Conservation (phyloP, 2,113 vertebrate genomes). For the Megaceryle torquata region DNA sequence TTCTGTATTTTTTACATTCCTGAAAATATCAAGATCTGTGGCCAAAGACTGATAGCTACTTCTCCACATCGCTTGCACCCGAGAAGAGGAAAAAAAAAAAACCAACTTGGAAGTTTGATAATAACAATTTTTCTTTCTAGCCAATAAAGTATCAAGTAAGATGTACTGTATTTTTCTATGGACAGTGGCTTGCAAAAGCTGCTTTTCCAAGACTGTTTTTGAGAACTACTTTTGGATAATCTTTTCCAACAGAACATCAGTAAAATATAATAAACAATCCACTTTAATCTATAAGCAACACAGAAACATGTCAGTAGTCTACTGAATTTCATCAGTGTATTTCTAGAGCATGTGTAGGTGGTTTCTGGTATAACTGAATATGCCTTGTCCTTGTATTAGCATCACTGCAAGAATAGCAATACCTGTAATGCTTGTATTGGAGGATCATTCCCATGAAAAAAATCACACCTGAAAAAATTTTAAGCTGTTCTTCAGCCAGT, state of each 20-base stretch:
- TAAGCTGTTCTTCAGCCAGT: neutral
- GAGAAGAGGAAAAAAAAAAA: neutral
- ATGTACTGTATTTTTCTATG: neutral
- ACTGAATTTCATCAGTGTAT: neutral
- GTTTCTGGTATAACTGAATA: neutral
- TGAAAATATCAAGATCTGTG: neutral
- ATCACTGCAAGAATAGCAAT: neutral
- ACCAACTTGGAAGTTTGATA: neutral
- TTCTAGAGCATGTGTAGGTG: conserved; percentile 6
- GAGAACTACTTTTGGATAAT: neutral
- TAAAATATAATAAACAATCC: neutral
- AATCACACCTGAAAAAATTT: neutral
- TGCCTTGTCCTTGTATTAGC: neutral
- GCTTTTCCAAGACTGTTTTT: neutral
- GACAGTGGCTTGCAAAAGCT: neutral
- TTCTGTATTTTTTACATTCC: neutral
- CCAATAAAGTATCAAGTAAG: neutral
- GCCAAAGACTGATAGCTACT: neutral
- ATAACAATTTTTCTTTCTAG: neutral
- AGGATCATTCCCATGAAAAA: neutral
- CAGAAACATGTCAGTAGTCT: neutral
- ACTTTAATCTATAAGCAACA: neutral
- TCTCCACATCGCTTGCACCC: neutral
- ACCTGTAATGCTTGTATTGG: neutral
- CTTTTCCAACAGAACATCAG: neutral